Base-by-base conservation (phyloP, 2,797 vertebrate species). In the Lepus townsendii region DNA sequence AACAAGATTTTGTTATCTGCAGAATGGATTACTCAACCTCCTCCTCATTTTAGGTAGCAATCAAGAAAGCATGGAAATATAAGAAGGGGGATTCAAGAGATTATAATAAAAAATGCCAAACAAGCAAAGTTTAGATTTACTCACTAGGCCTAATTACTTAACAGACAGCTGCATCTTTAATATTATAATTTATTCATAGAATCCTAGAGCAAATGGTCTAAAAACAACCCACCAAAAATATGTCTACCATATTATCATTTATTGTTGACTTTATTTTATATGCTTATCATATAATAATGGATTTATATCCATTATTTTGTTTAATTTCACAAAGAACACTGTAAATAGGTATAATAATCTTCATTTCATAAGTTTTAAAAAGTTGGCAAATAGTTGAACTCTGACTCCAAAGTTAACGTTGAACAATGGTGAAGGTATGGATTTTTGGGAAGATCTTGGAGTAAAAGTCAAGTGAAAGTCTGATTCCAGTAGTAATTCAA, bases 1-100 rank as follows among this genome's bases (percentile, higher is more conserved):
- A 92, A 93, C n/a, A 76, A 92, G 80, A 82, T 71, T 94, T 77
- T 83, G 42, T 82, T 88, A 88, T 92, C 85, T 96, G 68, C 52
- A 75, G 82, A 78, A 93, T 93, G 50, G 62, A 96, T 94, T 95
- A 90, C 57, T 94, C 91, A 80, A 30, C 35, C 30, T 32, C 42
- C 27, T 77, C 13, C 42, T 86, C 66, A 88, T 73, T 78, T 90
- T 3, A 1, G 62, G 73, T 83, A 91, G 26, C 54, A 66, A 57
- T 35, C 54, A 90, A 80, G 47, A 87, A 91, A 95, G 35, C 26
- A 82, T 66, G 75, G 90, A 90, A 84, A 77, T 54, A 78, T 47
- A 22, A 94, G 82, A 96, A 95, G 69, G 71, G 71, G 32, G 63
- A 79, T 94, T 68, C 76, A 79, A 89, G 24, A 57, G 22, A 78